Evolutionary conservation across 1,140 invertebrate genomes (phyloP), one percentile per base, ranked within the genome.

Genomic region (Hirudo medicinalis): DNA sequence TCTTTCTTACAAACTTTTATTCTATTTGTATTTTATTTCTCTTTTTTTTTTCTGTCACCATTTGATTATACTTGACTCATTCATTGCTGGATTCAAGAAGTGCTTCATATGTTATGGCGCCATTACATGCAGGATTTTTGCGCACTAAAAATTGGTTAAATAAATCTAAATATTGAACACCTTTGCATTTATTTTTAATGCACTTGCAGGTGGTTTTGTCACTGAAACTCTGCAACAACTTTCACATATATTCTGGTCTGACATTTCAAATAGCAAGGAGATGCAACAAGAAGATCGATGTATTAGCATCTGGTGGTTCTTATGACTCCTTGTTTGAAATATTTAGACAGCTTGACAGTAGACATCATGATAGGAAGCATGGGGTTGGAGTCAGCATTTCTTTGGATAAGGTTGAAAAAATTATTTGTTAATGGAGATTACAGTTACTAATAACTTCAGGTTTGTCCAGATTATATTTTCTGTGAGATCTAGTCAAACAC

Each of bases 161-260:
- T 57, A 25, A 57, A 57, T n/a, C 2, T 20, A 57, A 57, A n/a
- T 9, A 57, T 57, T 57, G 25, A 57, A 57, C 20, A 20, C 6
- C 6, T 36, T 36, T 36, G 32, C 32, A 49, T 49, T 49, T 49
- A 17, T 49, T 49, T 49, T 2, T 49, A 17, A 63, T 63, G 19
- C 9, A 25, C 29, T 63, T 63, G 11, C 19, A 63, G 57, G 29
- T 63, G 29, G 19, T 63, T 63, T 22, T 63, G 20, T 63, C 57
- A 63, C 20, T 63, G 22, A 63, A 63, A 32, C 29, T 63, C 22
- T 63, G 57, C 57, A 63, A 63, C 57, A 63, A 63, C 15, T 63
- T 63, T 22, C 22, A 63, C 57, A 63, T 63, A 25, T 63, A 63
- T 32, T 63, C 57, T 32, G 57, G 57, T 13, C 22, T 63, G 15